phyloP scores from a whole-genome alignment of 2,113 vertebrate species.

The Psephotus haematonotus region DNA sequence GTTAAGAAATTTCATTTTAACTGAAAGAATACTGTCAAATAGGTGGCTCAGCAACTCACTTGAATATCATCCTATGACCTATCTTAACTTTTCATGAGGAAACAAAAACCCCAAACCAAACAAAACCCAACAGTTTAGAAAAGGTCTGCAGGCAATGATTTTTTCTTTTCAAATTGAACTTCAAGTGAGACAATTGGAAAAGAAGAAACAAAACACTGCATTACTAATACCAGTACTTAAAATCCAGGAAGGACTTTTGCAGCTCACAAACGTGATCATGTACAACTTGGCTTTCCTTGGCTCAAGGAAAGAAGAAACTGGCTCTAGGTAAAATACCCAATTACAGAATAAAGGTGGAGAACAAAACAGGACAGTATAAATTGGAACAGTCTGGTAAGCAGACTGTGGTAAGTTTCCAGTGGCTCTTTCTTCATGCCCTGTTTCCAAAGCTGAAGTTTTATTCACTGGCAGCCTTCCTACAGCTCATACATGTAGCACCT shows the following conservation, averaged over 20 bases:
- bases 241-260: background rate
- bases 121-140: background rate
- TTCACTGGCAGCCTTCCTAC: background rate
- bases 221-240: background rate
- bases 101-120: background rate
- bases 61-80: background rate
- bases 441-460: background rate
- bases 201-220: background rate
- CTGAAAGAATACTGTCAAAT: background rate
- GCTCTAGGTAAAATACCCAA: background rate
- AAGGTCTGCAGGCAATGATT: background rate
- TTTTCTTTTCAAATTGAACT: background rate
- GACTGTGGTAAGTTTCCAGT: background rate
- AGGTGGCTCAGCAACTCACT: background rate
- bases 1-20: background rate
- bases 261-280: background rate
- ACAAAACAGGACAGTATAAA: background rate
- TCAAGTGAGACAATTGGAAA: background rate
- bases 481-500: background rate
- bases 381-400: background rate
- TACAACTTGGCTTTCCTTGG: background rate
- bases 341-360: background rate
- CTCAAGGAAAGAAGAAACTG: background rate
- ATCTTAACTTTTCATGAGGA: background rate
- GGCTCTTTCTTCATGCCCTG: background rate